A percentile compares a stretch with the other conserved stretches of the same genome.
Evolutionary conservation across 2,888 invertebrate genomes (phyloP).

Genomic region (Entomobrya proxima): DNA sequence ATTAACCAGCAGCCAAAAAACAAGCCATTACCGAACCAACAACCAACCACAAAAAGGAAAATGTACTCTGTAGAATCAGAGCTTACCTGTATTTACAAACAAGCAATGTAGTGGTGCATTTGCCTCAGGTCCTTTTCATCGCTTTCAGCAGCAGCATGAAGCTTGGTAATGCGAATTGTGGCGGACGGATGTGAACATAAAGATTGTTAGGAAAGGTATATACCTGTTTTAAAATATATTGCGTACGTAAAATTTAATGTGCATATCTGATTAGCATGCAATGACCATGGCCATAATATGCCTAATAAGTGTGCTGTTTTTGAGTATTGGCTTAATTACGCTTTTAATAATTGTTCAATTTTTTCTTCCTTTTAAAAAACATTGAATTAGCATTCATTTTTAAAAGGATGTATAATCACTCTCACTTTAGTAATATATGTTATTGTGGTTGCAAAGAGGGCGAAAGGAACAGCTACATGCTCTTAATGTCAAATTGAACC

Average conservation of each 20-base stretch:
- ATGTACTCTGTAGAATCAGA: background rate
- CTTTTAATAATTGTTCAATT: conserved; percentile 19
- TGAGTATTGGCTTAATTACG: conserved; percentile 8
- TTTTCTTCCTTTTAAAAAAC: conserved; percentile 1
- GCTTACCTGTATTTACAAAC: conserved; percentile 29
- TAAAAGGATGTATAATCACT: too few species aligned
- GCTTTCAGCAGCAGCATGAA: background rate
- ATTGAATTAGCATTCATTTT: too few species aligned
- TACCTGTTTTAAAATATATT: background rate
- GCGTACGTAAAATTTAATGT: background rate
- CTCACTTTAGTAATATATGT: too few species aligned
- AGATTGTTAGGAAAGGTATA: background rate
- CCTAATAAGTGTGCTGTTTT: too few species aligned
- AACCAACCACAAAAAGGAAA: background rate
- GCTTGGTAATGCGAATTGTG: background rate
- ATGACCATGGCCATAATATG: too few species aligned
- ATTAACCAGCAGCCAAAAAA: background rate
- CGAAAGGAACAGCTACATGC: background rate
- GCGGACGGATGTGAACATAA: background rate
- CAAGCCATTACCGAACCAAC: background rate
- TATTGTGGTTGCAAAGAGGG: too few species aligned
- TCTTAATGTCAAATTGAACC: conserved; percentile 1
- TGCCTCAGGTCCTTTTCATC: conserved; percentile 49
- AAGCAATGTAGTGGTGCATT: background rate
- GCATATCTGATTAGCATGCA: background rate